Evolutionary conservation across 1,140 invertebrate species (phyloP).

Genomic region (Cydia amplana): DNA sequence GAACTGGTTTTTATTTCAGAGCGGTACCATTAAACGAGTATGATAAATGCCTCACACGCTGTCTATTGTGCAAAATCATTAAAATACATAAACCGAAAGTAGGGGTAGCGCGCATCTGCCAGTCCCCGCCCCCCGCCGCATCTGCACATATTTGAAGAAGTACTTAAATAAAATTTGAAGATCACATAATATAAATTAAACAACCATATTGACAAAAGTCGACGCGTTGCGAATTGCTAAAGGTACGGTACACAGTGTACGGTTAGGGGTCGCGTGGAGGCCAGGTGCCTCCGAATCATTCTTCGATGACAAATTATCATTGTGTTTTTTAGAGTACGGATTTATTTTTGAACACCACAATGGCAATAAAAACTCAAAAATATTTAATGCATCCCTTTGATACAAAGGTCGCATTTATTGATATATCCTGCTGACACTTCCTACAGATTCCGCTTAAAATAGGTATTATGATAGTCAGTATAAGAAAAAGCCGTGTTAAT

Average conservation of each 20-base stretch:
- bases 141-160: constrained; percentile 70
- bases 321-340: constrained; percentile 52
- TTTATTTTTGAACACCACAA: constrained; percentile 45
- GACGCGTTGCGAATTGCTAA: constrained; percentile 65
- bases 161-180: constrained; percentile 71
- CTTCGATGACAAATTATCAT: constrained; percentile 70
- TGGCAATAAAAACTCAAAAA: constrained; percentile 43
- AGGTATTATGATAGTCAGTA: no score
- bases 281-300: constrained; percentile 63
- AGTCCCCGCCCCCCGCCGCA: constrained; percentile 52
- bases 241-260: constrained; percentile 41
- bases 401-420: constrained; percentile 49
- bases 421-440: constrained; percentile 36
- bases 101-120: constrained; percentile 52
- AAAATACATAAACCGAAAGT: constrained; percentile 48
- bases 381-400: constrained; percentile 1
- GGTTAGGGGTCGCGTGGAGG: constrained; percentile 61
- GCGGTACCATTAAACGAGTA: not conserved
- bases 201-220: constrained; percentile 68
- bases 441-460: not conserved
- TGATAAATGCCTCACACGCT: constrained; percentile 1
- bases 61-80: constrained; percentile 35
- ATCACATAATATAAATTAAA: constrained; percentile 76
- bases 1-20: not conserved
- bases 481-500: no score